Evolutionary conservation across 1,140 invertebrate genomes (phyloP), one percentile per base, ranked within the genome.

Genomic region (Drosophila busckii): DNA sequence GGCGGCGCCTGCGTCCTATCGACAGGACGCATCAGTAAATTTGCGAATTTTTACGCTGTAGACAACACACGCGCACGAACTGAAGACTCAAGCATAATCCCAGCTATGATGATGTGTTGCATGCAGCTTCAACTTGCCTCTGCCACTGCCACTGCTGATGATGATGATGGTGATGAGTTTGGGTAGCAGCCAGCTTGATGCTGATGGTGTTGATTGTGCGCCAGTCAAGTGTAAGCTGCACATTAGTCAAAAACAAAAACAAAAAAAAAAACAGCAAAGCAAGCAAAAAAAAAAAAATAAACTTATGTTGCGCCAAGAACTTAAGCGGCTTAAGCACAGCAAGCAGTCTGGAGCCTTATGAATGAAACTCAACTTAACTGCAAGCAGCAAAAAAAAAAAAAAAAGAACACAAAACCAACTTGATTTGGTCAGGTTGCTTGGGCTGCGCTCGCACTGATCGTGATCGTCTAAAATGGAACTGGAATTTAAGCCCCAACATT

Each of bases 151-250:
- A 19, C 20, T 29, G 41, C 17, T 48, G 19, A 26, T 53, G 41
- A 35, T 52, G 41, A 25, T 56, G 63, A 19, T 44, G 45, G 29
- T 42, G 62, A 56, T 22, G 44, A 41, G 13, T 46, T 28, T 16
- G 48, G 49, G 59, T 53, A 37, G 45, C 46, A 35, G 48, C 26
- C 41, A 42, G n/a, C n/a, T 35, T 45, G 65, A 48, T 45, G 62
- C 50, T 58, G 73, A 75, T 80, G 75, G 75, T 82, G 75, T 80
- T 80, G 75, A 80, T 80, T 80, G 75, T 82, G 75, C 69, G 75
- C 69, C 75, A 82, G 75, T 80, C 75, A 80, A 80, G 75, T 80
- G 75, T 80, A 80, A 82, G 75, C 70, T 80, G 75, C 64, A 80
- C 75, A 80, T 80, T 80, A 80, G 75, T 80, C 75, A 80, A 69